A percentile compares a stretch with the other conserved stretches of the same genome.
Conservation (phyloP, 2,797 vertebrate species). For the Coendou prehensilis region DNA sequence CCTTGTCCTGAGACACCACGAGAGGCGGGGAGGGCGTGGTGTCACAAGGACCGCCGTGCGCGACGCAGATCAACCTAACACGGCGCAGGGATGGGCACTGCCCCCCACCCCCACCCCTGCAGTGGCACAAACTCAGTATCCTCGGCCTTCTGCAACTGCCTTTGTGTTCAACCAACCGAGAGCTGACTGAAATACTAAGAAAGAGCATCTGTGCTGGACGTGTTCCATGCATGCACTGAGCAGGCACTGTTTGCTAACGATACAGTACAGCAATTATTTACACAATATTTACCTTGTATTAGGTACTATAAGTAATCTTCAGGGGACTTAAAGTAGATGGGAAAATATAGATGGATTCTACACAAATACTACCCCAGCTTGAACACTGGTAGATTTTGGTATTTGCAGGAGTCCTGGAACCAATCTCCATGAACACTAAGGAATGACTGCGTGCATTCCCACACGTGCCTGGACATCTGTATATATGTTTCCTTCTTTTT, state of each 20-base stretch:
- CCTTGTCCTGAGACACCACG: background rate
- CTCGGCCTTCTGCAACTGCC: background rate
- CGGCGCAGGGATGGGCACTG: background rate
- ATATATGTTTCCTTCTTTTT: accelerated
- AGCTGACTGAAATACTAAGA: no score
- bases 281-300: background rate
- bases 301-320: background rate
- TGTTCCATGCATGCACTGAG: background rate
- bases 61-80: background rate
- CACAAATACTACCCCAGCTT: background rate
- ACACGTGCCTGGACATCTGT: background rate
- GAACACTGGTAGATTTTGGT: background rate
- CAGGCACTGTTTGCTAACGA: background rate
- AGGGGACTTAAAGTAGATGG: background rate
- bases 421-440: no score
- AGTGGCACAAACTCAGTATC: background rate
- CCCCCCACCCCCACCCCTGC: background rate
- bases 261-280: background rate
- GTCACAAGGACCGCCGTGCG: background rate
- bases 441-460: accelerated
- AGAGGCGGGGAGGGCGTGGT: background rate
- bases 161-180: background rate
- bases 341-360: background rate
- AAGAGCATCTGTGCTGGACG: background rate
- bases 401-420: background rate